These are phyloP conservation scores for Tetranychus cinnabarinus DNA, from an alignment of 1,140 invertebrate genomes.

Conservation along the genomic window DNA sequence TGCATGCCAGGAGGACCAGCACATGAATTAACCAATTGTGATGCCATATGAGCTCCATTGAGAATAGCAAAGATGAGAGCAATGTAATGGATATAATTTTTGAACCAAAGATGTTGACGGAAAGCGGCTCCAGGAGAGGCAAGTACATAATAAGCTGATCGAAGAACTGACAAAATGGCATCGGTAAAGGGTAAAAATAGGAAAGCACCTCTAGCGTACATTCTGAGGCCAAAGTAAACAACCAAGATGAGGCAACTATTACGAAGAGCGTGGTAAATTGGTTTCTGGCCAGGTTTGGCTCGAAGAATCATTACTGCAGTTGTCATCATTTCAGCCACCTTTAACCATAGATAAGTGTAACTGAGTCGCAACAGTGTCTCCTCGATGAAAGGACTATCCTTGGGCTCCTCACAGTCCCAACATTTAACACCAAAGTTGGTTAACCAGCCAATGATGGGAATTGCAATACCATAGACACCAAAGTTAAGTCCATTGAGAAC, in stretches of 20 bases:
- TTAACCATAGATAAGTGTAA: neutral
- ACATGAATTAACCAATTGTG: neutral
- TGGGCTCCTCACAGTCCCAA: constrained; percentile 22
- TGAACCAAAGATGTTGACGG: neutral
- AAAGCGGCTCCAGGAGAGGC: neutral
- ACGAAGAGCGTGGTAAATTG: neutral
- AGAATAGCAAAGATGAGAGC: neutral
- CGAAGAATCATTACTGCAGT: neutral
- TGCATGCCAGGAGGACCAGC: neutral
- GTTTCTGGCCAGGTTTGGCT: neutral
- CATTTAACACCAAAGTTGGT: constrained; percentile 11
- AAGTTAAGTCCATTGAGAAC: neutral
- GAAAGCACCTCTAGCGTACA: neutral
- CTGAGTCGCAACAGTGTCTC: neutral
- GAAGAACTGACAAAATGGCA: neutral
- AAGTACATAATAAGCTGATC: neutral
- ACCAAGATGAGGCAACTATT: neutral
- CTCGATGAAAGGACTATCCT: neutral
- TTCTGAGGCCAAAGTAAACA: neutral
- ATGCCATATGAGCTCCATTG: neutral
- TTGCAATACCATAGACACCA: neutral
- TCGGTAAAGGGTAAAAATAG: neutral
- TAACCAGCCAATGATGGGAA: neutral
- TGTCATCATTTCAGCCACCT: neutral
- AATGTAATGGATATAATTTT: neutral